Conservation (phyloP, 2,888 invertebrate species). For the Hirtodrosophila trivittata region DNA sequence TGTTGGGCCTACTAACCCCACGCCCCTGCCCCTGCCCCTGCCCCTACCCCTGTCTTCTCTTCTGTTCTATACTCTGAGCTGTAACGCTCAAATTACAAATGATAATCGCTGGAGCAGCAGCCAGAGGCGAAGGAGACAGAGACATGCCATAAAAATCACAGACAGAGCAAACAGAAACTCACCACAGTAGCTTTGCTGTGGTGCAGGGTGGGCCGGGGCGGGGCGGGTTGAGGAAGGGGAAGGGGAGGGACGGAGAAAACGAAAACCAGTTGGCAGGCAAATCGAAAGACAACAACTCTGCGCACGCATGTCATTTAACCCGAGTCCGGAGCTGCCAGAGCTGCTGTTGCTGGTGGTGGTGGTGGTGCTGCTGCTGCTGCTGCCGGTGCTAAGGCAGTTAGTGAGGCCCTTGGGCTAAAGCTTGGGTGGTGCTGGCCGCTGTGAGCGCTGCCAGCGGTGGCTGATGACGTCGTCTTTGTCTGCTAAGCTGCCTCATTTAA, state of each 20-base stretch:
- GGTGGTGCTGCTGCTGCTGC: no score
- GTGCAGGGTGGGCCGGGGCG: neutral
- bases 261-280: slow-evolving; percentile 59
- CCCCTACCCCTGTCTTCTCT: neutral
- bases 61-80: neutral
- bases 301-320: slow-evolving; percentile 61
- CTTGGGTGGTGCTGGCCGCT: slow-evolving; percentile 15
- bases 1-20: neutral
- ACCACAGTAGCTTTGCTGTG: slow-evolving; percentile 33
- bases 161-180: slow-evolving; percentile 43
- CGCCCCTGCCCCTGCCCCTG: neutral
- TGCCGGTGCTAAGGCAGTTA: neutral
- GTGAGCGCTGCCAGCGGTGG: slow-evolving; percentile 23
- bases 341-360: slow-evolving; percentile 4
- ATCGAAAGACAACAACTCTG: slow-evolving; percentile 60
- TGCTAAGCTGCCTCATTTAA: slow-evolving; percentile 69
- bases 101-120: slow-evolving; percentile 27
- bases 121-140: slow-evolving; percentile 21
- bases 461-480: slow-evolving; percentile 45
- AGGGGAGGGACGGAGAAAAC: slow-evolving; percentile 1
- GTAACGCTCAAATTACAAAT: slow-evolving; percentile 45
- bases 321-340: slow-evolving; percentile 8
- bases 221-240: neutral
- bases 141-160: slow-evolving; percentile 60
- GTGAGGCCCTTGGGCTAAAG: slow-evolving; percentile 24